Percentiles rank a stretch among this genome's conserved stretches.
Evolutionary conservation across 2,113 vertebrate genomes (phyloP).

Genomic region (Regulus satrapa): DNA sequence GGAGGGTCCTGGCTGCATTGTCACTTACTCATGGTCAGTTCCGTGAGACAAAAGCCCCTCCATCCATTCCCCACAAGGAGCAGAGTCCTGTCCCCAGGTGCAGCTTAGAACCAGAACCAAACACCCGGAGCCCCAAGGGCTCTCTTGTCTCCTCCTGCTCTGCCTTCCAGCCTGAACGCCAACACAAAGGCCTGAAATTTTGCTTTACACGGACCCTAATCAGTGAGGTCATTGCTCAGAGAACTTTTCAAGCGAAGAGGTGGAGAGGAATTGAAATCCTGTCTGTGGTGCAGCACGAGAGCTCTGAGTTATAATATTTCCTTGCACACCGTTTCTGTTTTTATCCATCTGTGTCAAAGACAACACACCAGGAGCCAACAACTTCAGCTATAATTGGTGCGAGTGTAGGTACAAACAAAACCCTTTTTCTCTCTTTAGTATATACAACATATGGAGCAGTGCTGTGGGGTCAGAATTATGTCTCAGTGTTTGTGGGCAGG

Average conservation of each 20-base stretch:
- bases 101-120: rapidly evolving
- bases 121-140: background rate
- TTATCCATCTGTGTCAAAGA: background rate
- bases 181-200: background rate
- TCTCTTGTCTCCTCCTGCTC: background rate
- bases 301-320: background rate
- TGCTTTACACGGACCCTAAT: background rate
- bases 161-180: background rate
- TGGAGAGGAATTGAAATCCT: background rate
- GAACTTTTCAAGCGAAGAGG: background rate
- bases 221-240: background rate
- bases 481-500: background rate
- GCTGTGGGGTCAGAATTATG: background rate
- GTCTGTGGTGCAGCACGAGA: background rate
- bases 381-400: background rate
- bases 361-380: background rate
- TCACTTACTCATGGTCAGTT: background rate
- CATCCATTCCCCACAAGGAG: rapidly evolving
- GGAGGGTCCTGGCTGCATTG: rapidly evolving
- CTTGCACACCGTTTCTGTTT: background rate
- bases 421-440: background rate
- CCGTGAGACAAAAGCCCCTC: background rate
- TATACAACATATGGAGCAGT: slow-evolving; percentile 6
- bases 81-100: rapidly evolving
- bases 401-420: slow-evolving; percentile 33